Evolutionary conservation across 1,140 invertebrate genomes (phyloP).

Genomic region (Colletes gigas): DNA sequence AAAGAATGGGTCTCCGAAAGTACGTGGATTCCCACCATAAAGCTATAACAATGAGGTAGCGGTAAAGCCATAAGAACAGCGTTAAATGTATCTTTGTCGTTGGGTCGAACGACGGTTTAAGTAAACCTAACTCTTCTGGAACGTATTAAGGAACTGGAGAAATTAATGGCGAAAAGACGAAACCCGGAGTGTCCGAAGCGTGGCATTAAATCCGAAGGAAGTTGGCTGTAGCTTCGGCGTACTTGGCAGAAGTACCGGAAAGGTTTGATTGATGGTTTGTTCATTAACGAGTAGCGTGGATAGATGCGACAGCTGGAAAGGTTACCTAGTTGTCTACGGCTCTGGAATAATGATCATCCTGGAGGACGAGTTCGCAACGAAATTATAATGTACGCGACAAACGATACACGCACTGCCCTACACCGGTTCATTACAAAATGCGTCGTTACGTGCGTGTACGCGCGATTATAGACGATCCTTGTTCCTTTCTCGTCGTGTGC

Average conservation of each 20-base stretch:
- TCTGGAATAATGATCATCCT: slow-evolving; percentile 71
- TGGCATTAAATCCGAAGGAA: neutral
- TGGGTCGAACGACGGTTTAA: too few species aligned
- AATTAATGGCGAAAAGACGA: too few species aligned
- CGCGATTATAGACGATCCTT: slow-evolving; percentile 40
- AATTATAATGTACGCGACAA: slow-evolving; percentile 50
- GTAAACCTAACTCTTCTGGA: too few species aligned
- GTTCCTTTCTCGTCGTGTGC: slow-evolving; percentile 23
- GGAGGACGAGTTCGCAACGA: slow-evolving; percentile 37
- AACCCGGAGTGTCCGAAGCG: too few species aligned
- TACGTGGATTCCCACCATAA: too few species aligned
- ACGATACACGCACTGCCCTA: slow-evolving; percentile 2
- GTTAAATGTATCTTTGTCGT: too few species aligned
- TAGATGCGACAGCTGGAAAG: slow-evolving; percentile 47
- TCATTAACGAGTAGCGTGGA: slow-evolving; percentile 64
- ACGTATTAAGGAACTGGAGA: too few species aligned
- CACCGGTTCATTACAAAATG: slow-evolving; percentile 50
- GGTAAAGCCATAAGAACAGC: too few species aligned
- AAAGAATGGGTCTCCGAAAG: too few species aligned
- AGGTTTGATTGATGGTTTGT: slow-evolving; percentile 68
- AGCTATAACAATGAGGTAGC: too few species aligned
- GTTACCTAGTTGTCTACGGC: slow-evolving; percentile 71
- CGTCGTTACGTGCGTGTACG: slow-evolving; percentile 44
- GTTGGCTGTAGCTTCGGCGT: too few species aligned
- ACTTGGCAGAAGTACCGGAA: slow-evolving; percentile 56